Evolutionary conservation across 2,888 invertebrate genomes (phyloP).

Genomic region (Drosophila mercatorum): DNA sequence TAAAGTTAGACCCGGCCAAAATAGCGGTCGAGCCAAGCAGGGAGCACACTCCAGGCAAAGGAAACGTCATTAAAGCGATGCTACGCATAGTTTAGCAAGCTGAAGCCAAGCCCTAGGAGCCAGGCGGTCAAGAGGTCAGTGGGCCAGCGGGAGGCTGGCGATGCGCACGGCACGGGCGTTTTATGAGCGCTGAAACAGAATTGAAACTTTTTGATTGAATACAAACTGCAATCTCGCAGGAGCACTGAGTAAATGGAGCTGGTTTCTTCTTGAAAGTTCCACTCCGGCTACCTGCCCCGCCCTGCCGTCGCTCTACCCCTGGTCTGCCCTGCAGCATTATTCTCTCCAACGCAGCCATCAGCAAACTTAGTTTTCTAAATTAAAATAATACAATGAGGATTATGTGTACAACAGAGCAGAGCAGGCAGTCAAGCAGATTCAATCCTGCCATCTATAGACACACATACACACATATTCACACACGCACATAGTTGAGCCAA

Average conservation of each 20-base stretch:
- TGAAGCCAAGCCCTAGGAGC: constrained; percentile 30
- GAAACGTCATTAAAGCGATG: constrained; percentile 70
- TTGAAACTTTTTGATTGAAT: constrained; percentile 79
- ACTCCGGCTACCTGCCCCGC: constrained; percentile 36
- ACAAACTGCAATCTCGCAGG: constrained; percentile 70
- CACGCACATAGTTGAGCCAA: constrained; percentile 2
- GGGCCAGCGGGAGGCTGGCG: constrained; percentile 11
- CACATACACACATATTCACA: neutral
- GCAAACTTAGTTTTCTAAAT: constrained; percentile 71
- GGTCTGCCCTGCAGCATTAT: constrained; percentile 6
- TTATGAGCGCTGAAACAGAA: constrained; percentile 63
- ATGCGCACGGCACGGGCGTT: constrained; percentile 37
- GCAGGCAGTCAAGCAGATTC: constrained; percentile 40
- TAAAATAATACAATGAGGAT: constrained; percentile 78
- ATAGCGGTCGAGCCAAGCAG: constrained; percentile 22
- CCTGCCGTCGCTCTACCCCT: constrained; percentile 14
- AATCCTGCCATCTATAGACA: constrained; percentile 3
- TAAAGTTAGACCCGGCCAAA: constrained; percentile 54
- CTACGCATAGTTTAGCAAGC: constrained; percentile 64
- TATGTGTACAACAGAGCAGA: constrained; percentile 52
- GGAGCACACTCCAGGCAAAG: constrained; percentile 12
- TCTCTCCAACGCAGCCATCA: constrained; percentile 26
- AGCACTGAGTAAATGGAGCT: constrained; percentile 36
- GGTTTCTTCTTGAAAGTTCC: constrained; percentile 51
- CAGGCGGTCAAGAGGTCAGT: constrained; percentile 41